Conservation (phyloP, 2,888 invertebrate species). For the Eupithecia insigniata region DNA sequence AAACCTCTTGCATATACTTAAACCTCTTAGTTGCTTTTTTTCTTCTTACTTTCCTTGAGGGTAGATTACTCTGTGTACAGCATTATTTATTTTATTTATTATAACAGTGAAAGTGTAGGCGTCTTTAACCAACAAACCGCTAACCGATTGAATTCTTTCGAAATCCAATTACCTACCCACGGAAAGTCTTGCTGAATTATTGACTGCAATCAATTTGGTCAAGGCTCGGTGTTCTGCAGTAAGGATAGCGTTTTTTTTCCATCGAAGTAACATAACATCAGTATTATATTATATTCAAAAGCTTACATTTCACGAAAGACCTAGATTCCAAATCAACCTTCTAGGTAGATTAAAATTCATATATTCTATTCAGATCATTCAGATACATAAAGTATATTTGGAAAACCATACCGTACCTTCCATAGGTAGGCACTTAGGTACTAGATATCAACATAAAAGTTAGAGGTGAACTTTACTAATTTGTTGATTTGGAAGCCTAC, state of each 20-base stretch:
- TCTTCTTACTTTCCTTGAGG: too few species aligned
- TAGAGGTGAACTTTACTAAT: too few species aligned
- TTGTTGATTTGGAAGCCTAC: too few species aligned
- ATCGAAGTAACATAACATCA: neutral
- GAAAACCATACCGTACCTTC: neutral
- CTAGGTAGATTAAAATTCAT: neutral
- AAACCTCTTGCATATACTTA: too few species aligned
- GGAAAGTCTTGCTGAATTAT: conserved; percentile 7
- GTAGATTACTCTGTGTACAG: too few species aligned
- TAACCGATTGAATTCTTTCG: neutral
- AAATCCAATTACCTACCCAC: conserved; percentile 10
- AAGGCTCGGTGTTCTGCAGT: neutral
- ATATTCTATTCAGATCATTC: too few species aligned
- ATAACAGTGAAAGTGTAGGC: conserved; percentile 1
- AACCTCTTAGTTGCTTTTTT: too few species aligned
- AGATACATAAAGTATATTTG: neutral
- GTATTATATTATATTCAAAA: too few species aligned
- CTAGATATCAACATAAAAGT: too few species aligned
- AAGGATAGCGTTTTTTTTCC: neutral
- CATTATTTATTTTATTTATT: too few species aligned
- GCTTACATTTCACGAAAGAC: too few species aligned
- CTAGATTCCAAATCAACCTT: neutral
- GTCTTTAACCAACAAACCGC: neutral
- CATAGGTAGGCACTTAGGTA: too few species aligned
- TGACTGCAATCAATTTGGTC: conserved; percentile 4